Base-by-base conservation (phyloP, 2,113 vertebrate species). In the Sapayoa aenigma region DNA sequence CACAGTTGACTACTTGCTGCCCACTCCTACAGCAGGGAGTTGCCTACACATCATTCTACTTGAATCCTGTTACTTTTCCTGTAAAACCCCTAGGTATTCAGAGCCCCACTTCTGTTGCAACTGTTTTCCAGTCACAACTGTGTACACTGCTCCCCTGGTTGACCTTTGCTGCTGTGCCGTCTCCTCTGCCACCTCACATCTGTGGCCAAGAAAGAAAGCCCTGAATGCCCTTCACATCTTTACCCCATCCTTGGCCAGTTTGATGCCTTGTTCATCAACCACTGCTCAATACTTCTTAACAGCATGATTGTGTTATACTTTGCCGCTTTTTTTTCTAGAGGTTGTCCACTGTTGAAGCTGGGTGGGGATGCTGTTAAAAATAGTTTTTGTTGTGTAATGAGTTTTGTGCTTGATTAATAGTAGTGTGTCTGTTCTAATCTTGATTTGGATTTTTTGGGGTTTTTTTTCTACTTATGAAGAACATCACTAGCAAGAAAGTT, bases 181-280 rank as follows among this genome's bases (percentile, higher is more conserved):
- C 60, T 59, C 25, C 25, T 78, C 53, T 50, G 13, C 69, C 82
- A 39, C 28, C 21, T 78, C 27, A 67, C 15, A 13, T 69, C 41
- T 0, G 0, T n/a, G 39, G 18, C 18, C 2, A 13, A 28, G 42
- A 3, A 21, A 42, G 39, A 12, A 69, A 50, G 37, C 13, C 37
- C 49, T 58, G 17, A 31, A 44, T 9, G 6, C n/a, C 12, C 37
- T 92, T 77, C 42, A 17, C 24, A 17, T 39, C 42, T 84, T 67
- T 17, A 20, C 42, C 60, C 46, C 35, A 19, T 63, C 24, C 52
- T 78, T 72, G 65, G 35, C 23, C 4, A 4, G 16, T 67, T 63
- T 59, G 50, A 31, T 27, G 17, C 42, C 30, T 87, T 3, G 1
- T 28, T 86, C 28, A 16, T 31, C 42, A 55, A 7, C 28, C 5